Percentiles rank a stretch among this genome's conserved stretches.
phyloP scores from a whole-genome alignment of 2,797 vertebrate genomes.

The Echiichthys vipera region DNA sequence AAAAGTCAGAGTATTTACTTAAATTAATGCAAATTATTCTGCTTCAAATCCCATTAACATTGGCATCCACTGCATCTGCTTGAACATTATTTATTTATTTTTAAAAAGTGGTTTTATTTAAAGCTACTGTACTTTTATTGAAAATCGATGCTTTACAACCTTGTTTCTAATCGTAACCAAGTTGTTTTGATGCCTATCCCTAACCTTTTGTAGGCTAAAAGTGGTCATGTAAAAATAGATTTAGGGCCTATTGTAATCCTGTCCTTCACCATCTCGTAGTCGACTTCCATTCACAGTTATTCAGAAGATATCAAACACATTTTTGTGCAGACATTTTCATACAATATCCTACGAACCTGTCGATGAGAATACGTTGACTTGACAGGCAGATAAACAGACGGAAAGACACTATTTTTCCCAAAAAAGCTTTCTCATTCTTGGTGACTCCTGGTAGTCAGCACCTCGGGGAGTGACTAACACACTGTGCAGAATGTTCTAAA shows the following conservation, averaged over 20 bases:
- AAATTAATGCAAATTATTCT: background rate
- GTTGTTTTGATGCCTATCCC: too few species aligned
- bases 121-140: background rate
- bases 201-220: too few species aligned
- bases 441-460: background rate
- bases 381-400: background rate
- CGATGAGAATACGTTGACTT: background rate
- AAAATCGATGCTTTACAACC: background rate
- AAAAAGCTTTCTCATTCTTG: background rate
- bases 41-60: background rate
- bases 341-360: too few species aligned
- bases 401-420: background rate
- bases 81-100: too few species aligned
- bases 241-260: too few species aligned
- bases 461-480: background rate
- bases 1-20: background rate
- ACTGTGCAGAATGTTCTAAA: background rate
- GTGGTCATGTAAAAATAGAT: too few species aligned
- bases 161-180: too few species aligned
- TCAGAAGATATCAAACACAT: too few species aligned
- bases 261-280: too few species aligned
- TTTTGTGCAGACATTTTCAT: too few species aligned
- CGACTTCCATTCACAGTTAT: too few species aligned
- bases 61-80: too few species aligned
- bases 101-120: background rate